Base-by-base conservation (phyloP, 1,140 invertebrate genomes). In the Araneus ventricosus region DNA sequence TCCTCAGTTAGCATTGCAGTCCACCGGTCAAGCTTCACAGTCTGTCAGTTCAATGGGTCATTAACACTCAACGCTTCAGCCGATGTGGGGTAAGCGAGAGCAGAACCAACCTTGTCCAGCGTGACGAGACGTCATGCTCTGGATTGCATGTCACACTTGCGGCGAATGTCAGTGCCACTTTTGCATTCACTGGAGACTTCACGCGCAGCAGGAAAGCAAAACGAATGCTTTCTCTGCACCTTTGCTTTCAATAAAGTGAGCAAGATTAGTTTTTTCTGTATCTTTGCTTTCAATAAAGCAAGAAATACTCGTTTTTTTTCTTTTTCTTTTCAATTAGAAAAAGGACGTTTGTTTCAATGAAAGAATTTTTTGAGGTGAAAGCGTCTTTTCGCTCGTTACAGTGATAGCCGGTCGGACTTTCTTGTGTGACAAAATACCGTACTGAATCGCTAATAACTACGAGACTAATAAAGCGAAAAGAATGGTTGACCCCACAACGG, bases 91-190 rank as follows among this genome's bases (percentile, higher is more conserved):
- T 24, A 57, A 30, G 30, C 17, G 37, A 84, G 45, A 52, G 82
- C 82, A 30, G 39, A 45, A 57, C 82, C n/a, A 45, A 45, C 24
- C 82, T 17, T 52, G 82, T 57, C 82, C 82, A 84, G 39, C 82
- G 82, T 84, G 82, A 84, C 82, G 27, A 75, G 70, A 14, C 37
- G 39, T 84, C 45, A 84, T 57, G 82, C 82, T 84, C 82, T 84
- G 82, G 34, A 84, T 84, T 45, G 41, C n/a, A 22, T 22, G 70
- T 75, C 70, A 75, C 30, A 45, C 80, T 30, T 52, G n/a, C 22
- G 37, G 39, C n/a, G 82, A 84, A 84, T 84, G 82, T 84, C 82
- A 84, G 41, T 84, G 82, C 82, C 82, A 57, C n/a, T n/a, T n/a
- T 52, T 41, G 41, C 20, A 52, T n/a, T 37, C 52, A n/a, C n/a